Conservation (phyloP, 2,797 vertebrate genomes). For the Rhabdophis nuchalis region DNA sequence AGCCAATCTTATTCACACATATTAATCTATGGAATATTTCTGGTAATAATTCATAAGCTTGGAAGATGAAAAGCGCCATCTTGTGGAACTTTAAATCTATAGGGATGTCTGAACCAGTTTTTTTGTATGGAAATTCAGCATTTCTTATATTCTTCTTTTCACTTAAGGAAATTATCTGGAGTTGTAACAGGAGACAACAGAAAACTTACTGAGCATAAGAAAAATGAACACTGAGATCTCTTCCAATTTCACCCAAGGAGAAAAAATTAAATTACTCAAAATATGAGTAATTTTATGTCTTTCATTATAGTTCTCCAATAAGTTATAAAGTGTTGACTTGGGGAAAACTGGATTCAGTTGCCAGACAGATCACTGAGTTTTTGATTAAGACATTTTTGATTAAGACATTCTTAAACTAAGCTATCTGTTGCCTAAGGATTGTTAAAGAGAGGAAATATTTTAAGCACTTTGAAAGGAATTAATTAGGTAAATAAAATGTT, state of each 20-base stretch:
- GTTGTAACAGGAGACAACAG: not conserved
- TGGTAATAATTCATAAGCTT: conserved; percentile 33
- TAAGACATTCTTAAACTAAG: not conserved
- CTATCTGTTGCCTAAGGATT: not conserved
- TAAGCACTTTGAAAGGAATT: not conserved
- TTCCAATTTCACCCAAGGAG: not conserved
- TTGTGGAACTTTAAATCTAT: conserved; percentile 65
- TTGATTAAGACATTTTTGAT: not conserved
- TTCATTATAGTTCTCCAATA: not conserved
- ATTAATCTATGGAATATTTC: not conserved
- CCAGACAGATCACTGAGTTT: not conserved
- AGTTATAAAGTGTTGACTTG: not conserved
- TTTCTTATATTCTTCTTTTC: not conserved
- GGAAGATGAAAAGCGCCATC: conserved; percentile 71
- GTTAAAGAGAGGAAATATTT: not conserved
- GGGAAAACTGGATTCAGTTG: not conserved
- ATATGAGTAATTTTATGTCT: too few species aligned
- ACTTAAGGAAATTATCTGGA: not conserved
- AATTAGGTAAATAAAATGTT: not conserved
- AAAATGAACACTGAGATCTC: not conserved
- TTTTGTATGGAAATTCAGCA: not conserved
- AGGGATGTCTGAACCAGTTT: not conserved
- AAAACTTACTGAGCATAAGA: not conserved
- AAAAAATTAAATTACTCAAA: not conserved
- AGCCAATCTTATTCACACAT: not conserved